These are phyloP conservation scores for Zaprionus africanus DNA, from an alignment of 1,140 invertebrate genomes.

Conservation along the genomic window DNA sequence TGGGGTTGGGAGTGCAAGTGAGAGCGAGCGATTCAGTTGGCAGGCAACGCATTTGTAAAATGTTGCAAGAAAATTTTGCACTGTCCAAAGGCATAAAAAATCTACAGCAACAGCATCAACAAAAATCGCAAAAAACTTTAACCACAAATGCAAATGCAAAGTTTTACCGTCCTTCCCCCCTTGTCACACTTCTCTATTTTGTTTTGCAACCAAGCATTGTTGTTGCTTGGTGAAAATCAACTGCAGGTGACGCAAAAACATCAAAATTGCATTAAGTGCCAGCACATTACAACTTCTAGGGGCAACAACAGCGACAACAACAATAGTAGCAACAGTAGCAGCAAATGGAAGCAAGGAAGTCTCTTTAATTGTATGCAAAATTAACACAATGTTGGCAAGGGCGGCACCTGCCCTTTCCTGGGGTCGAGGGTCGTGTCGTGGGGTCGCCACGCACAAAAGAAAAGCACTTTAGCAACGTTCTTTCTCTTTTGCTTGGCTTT, in stretches of 20 bases:
- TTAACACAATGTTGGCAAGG: constrained; percentile 16
- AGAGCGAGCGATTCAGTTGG: not conserved
- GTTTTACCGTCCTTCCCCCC: not conserved
- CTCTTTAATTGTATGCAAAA: constrained; percentile 65
- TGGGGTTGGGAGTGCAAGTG: not conserved
- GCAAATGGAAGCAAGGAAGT: constrained; percentile 3
- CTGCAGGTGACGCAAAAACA: constrained; percentile 71
- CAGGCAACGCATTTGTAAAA: constrained; percentile 40
- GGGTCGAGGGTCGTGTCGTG: not conserved
- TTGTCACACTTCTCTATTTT: constrained; percentile 54
- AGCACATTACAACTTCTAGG: constrained; percentile 32
- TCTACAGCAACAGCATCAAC: not conserved
- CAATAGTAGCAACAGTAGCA: constrained; percentile 3
- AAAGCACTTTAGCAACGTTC: constrained; percentile 40
- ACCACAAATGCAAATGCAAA: constrained; percentile 57
- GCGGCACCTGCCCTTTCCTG: not conserved
- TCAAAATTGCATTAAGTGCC: constrained; percentile 77
- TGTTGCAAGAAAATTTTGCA: constrained; percentile 39
- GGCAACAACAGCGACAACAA: constrained; percentile 3
- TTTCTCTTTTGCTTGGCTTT: constrained; percentile 9
- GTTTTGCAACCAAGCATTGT: constrained; percentile 33
- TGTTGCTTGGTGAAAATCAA: constrained; percentile 40
- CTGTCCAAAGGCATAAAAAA: constrained; percentile 23
- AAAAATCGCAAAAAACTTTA: constrained; percentile 32
- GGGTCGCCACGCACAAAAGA: constrained; percentile 26